These are phyloP conservation scores for Acanthosepion esculentum DNA, from an alignment of 2,888 invertebrate species.

Conservation along the genomic window DNA sequence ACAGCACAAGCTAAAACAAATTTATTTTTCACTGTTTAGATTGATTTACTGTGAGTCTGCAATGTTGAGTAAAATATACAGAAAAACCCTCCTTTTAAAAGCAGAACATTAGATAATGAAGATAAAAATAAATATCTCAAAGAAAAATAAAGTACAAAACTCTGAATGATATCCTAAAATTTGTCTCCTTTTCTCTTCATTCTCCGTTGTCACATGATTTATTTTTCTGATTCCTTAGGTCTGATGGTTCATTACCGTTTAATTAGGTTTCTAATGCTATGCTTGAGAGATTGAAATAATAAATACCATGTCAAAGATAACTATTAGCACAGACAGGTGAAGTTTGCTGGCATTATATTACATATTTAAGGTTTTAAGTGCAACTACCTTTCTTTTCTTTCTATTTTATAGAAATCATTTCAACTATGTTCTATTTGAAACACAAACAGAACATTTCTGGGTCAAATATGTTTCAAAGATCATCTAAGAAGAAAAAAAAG, in stretches of 20 bases:
- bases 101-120: neutral
- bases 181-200: neutral
- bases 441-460: too few relatives aligned
- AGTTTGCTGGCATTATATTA: neutral
- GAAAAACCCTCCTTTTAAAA: neutral
- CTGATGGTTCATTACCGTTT: neutral
- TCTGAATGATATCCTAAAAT: neutral
- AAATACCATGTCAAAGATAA: neutral
- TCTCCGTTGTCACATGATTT: neutral
- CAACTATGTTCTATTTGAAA: too few relatives aligned
- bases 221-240: neutral
- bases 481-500: too few relatives aligned
- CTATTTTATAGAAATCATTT: neutral
- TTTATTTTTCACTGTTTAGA: neutral
- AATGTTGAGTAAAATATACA: neutral
- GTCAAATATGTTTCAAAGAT: too few relatives aligned
- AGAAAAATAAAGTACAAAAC: neutral
- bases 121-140: neutral
- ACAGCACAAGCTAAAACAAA: neutral
- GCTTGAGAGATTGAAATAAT: constrained; percentile 1
- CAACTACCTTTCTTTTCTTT: neutral
- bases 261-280: neutral
- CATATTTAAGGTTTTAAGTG: neutral
- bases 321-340: neutral
- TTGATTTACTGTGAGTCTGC: neutral